Evolutionary conservation across 2,113 vertebrate genomes (phyloP), one percentile per base, ranked within the genome.

Genomic region (Seriola dumerili): DNA sequence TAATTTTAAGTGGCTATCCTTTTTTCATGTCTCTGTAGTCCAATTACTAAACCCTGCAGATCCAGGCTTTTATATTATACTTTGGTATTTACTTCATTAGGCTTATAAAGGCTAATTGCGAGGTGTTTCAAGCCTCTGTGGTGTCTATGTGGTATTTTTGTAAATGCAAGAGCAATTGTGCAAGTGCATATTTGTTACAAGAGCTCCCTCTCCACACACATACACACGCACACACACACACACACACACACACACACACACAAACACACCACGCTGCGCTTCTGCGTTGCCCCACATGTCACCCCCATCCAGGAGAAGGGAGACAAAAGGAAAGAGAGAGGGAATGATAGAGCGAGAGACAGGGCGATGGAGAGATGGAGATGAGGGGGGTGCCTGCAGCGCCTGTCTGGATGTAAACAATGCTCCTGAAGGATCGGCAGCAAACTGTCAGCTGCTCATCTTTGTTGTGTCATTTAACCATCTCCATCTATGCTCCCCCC

Each of bases 391-490:
- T 91, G 95, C 96, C 96, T 95, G 88, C 96, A 96, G 95, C 95
- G 95, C 94, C 96, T 95, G 95, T 94, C 91, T 96, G 94, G 96
- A 96, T 97, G 96, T 96, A 97, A 97, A 97, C 97, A 97, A 95
- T 96, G 95, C 96, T 97, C 97, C 96, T 96, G 89, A 97, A 96
- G 95, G 92, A 95, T 98, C 91, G 97, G 97, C 97, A 98, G 96
- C 95, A 96, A 95, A 95, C 94, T 99, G 98, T 99, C 98, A 99
- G 96, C 95, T 96, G 95, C 96, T 95, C 95, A 93, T 96, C 98
- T 99, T 99, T 99, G 98, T 98, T 98, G 97, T 99, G 97, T 98
- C 98, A 98, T 96, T 99, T 98, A 93, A 97, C 94, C 94, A 95
- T 96, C 97, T 94, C 91, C 90, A 86, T 88, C 95, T 86, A 72